Evolutionary conservation across 53 echinoderm and acorn worm species (phyloP).

Genomic region (Crossaster papposus): DNA sequence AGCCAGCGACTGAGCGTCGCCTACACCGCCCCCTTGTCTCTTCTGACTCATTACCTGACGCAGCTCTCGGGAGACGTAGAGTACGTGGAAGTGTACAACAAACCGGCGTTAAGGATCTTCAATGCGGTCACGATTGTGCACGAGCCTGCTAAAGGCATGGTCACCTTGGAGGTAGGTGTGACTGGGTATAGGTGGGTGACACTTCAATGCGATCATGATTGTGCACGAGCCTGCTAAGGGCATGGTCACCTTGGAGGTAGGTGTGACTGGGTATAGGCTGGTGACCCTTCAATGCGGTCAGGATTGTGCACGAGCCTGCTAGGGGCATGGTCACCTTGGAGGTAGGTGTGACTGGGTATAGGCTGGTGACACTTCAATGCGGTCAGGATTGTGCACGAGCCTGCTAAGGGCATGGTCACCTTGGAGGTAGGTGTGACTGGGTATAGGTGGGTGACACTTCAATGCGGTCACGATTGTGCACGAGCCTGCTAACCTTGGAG

Average conservation of each 20-base stretch:
- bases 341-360: not conserved
- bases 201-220: no score
- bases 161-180: conserved; percentile 79
- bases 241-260: not conserved
- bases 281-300: not conserved
- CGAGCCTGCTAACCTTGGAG: conserved; percentile 84
- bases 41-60: conserved; percentile 89
- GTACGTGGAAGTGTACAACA: conserved; percentile 79
- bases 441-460: conserved; percentile 25
- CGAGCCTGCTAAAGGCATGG: conserved; percentile 81
- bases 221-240: not conserved
- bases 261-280: not conserved
- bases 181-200: not conserved
- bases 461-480: conserved; percentile 77
- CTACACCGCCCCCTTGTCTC: conserved; percentile 76
- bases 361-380: no score
- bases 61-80: conserved; percentile 89
- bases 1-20: conserved; percentile 90
- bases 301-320: not conserved
- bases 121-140: conserved; percentile 78
- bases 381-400: no score
- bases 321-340: not conserved
- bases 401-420: no score
- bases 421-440: not conserved
- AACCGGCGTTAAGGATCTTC: conserved; percentile 83